phyloP scores from a whole-genome alignment of 2,797 vertebrate species.

The Myripristis jacobus region DNA sequence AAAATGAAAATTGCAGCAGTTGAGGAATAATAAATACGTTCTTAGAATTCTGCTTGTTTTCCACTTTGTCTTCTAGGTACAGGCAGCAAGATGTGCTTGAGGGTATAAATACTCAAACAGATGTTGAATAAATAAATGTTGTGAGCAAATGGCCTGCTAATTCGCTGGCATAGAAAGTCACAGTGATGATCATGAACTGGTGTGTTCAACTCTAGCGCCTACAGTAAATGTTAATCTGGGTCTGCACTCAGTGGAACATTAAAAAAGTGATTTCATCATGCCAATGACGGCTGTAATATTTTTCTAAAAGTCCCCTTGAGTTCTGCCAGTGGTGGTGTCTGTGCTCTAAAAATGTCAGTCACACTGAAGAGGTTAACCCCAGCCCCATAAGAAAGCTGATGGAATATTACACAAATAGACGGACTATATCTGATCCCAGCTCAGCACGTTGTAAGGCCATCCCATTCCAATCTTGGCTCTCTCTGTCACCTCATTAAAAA shows the following conservation, averaged over 20 bases:
- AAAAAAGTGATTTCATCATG: constrained; percentile 63
- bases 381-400: constrained; percentile 63
- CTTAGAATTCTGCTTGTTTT: constrained; percentile 52
- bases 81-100: constrained; percentile 52
- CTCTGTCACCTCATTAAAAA: constrained; percentile 84
- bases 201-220: constrained; percentile 50
- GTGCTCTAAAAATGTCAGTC: constrained; percentile 82
- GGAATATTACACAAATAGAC: constrained; percentile 81
- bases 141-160: constrained; percentile 56
- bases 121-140: constrained; percentile 64
- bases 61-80: constrained; percentile 55
- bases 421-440: constrained; percentile 80
- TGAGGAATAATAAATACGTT: constrained; percentile 46
- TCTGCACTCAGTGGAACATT: constrained; percentile 61
- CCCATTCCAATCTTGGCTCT: constrained; percentile 78
- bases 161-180: constrained; percentile 53
- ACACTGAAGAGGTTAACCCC: constrained; percentile 78
- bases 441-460: constrained; percentile 77
- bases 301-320: constrained; percentile 67
- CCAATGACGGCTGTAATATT: constrained; percentile 66
- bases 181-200: constrained; percentile 53
- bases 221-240: constrained; percentile 69
- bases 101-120: constrained; percentile 49
- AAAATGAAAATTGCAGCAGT: constrained; percentile 49
- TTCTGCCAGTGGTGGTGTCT: constrained; percentile 68